phyloP scores from a whole-genome alignment of 2,113 vertebrate species.

The Sorex araneus region DNA sequence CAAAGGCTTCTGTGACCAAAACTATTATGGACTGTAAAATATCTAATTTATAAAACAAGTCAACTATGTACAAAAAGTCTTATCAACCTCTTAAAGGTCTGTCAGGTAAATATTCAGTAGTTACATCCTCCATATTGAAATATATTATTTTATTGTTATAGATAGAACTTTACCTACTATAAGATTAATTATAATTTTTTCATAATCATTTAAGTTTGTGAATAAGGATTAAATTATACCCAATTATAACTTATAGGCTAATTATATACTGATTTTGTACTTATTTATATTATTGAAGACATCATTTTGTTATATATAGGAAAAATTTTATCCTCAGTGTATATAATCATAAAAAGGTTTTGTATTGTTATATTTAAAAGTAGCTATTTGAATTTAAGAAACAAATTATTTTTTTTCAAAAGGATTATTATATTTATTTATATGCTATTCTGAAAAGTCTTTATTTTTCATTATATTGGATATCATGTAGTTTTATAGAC shows the following conservation, averaged over 20 bases:
- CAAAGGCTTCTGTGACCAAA: constrained; percentile 61
- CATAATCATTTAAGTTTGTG: constrained; percentile 9
- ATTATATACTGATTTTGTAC: background rate
- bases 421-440: constrained; percentile 37
- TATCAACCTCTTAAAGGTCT: constrained; percentile 2
- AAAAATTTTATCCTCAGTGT: constrained; percentile 47
- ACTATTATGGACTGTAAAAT: constrained; percentile 26
- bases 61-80: constrained; percentile 11
- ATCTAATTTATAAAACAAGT: constrained; percentile 31
- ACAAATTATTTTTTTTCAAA: background rate
- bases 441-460: background rate
- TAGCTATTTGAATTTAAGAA: background rate
- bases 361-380: background rate
- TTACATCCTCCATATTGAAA: constrained; percentile 6
- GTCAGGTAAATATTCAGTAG: background rate
- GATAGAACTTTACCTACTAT: background rate
- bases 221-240: constrained; percentile 13
- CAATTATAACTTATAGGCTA: background rate
- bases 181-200: constrained; percentile 36
- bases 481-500: constrained; percentile 71
- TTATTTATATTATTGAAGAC: constrained; percentile 18
- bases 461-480: constrained; percentile 1
- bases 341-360: constrained; percentile 32
- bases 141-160: constrained; percentile 31
- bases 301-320: constrained; percentile 17